Evolutionary conservation across 2,888 invertebrate genomes (phyloP).

Genomic region (Pristionchus arcanus): DNA sequence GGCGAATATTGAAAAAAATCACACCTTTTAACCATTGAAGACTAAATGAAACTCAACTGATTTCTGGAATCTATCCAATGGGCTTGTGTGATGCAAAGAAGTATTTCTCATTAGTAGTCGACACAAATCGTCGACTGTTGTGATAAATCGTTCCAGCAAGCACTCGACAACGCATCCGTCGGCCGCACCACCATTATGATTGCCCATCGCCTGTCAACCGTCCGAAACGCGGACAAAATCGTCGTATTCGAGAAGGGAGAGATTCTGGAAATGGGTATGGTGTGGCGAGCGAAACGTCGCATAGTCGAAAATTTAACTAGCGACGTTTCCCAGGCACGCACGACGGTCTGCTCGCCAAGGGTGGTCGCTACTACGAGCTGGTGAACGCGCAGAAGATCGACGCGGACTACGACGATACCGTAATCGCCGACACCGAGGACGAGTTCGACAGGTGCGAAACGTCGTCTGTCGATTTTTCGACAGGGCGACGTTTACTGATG

Average conservation of each 20-base stretch:
- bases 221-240: slow-evolving; percentile 51
- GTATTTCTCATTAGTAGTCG: no score
- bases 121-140: no score
- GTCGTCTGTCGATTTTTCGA: not conserved
- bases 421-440: slow-evolving; percentile 19
- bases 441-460: slow-evolving; percentile 13
- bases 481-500: not conserved
- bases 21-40: not conserved
- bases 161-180: slow-evolving; percentile 39
- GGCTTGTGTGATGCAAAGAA: no score
- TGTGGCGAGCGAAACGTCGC: not conserved
- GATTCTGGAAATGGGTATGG: slow-evolving; percentile 50
- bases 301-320: not conserved
- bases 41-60: not conserved
- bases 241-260: slow-evolving; percentile 54
- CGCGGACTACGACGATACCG: slow-evolving; percentile 6
- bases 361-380: slow-evolving; percentile 52
- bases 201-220: slow-evolving; percentile 49
- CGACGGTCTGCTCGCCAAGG: slow-evolving; percentile 35
- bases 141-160: slow-evolving; percentile 13
- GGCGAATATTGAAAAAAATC: no score
- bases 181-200: slow-evolving; percentile 55
- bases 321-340: slow-evolving; percentile 53
- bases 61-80: not conserved
- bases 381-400: slow-evolving; percentile 55